Evolutionary conservation across 2,113 vertebrate genomes (phyloP).

Genomic region (Bostrychus sinensis): DNA sequence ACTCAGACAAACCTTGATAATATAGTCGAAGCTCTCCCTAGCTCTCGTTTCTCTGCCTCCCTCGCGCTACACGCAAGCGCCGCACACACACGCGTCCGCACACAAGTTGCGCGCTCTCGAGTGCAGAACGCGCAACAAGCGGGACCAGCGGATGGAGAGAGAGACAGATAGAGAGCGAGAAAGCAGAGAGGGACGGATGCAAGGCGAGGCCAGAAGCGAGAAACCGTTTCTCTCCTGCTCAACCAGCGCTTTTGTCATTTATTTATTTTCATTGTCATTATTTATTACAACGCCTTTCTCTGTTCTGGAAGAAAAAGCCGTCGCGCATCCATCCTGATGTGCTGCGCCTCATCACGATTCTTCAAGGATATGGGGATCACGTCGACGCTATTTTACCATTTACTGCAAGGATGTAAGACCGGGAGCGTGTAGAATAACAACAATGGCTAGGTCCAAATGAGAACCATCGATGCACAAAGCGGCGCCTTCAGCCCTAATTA

Average conservation of each 20-base stretch:
- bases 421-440: constrained; percentile 14
- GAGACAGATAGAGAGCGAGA: constrained; percentile 23
- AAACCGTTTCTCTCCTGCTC: constrained; percentile 40
- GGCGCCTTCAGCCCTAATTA: constrained; percentile 47
- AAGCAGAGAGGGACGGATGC: constrained; percentile 58
- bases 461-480: constrained; percentile 24
- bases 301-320: constrained; percentile 1
- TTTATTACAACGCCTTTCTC: not conserved
- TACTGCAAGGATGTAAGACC: constrained; percentile 51
- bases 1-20: constrained; percentile 61
- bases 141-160: constrained; percentile 58
- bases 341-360: constrained; percentile 66
- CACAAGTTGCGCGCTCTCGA: constrained; percentile 62
- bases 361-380: constrained; percentile 60
- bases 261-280: constrained; percentile 5
- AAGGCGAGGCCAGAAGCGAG: constrained; percentile 70
- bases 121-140: constrained; percentile 74
- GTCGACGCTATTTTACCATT: constrained; percentile 59
- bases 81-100: constrained; percentile 9
- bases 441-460: constrained; percentile 32
- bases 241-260: constrained; percentile 43
- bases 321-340: constrained; percentile 51
- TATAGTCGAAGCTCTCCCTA: constrained; percentile 36
- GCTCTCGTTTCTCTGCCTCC: constrained; percentile 16
- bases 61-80: constrained; percentile 21